Base-by-base conservation (phyloP, 2,113 vertebrate species). In the Solenodon paradoxus region DNA sequence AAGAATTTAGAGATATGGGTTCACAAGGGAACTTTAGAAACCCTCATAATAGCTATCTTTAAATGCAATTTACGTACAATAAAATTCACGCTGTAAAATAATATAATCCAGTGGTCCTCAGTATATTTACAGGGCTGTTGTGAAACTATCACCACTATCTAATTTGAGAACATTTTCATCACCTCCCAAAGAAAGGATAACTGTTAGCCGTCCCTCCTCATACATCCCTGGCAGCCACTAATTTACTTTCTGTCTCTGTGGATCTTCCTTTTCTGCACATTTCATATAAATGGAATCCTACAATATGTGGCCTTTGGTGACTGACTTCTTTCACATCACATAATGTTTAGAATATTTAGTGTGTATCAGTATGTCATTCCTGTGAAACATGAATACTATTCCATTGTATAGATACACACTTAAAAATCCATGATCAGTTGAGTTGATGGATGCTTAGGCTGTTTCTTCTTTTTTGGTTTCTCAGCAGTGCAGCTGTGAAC, bases 111-210 rank as follows among this genome's bases (percentile, higher is more conserved):
- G 2, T 75, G 38, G 45, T 68, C 80, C 64, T 63, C 32, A 55
- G 42, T 51, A 22, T 30, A 57, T 42, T 72, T 45, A 22, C 17
- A 53, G 55, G 47, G n/a, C 59, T 69, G 28, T 74, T 55, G 16
- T 51, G 12, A 11, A 59, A n/a, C 53, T 5, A 26, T 57, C 5
- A 15, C 28, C 16, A 26, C 63, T 35, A 3, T 68, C 61, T 63
- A 61, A 75, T 51, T 90, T 88, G 49, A 82, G 80, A 92, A 79
- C 17, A 63, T 94, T 74, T 91, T 91, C 35, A 74, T 81, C 35
- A 51, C 20, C 40, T 51, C 74, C 35, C 10, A 40, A 61, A 72
- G 89, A 92, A 90, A 59, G 9, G 4, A 3, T 26, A 10, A 47
- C 69, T 32, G 40, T 59, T 22, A 95, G 59, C 15, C 66, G 71